Base-by-base conservation (phyloP, 2,797 vertebrate genomes). In the Falco peregrinus region DNA sequence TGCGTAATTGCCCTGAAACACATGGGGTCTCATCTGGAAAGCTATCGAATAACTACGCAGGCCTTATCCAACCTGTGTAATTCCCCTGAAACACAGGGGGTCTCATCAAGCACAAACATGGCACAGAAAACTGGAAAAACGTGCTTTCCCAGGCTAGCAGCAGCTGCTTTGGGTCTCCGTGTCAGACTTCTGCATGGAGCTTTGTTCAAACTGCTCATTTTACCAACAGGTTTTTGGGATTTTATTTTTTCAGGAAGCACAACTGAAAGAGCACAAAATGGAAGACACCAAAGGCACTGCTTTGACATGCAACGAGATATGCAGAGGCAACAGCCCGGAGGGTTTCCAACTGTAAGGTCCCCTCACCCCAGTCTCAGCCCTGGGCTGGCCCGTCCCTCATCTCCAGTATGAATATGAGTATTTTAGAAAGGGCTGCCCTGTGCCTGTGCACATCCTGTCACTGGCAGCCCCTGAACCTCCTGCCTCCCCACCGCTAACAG, bases 191-290 rank as follows among this genome's bases (percentile, higher is more conserved):
- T 57, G 76, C 94, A 67, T 7, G 0, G 31, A 89, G 63, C 75
- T 96, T 93, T 92, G 64, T 4, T 92, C 25, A 64, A 65, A 74
- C 47, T 3, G 33, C 63, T 69, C 47, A 21, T 82, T 94, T 89
- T 43, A 84, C 37, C 76, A 71, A 21, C 12, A 31, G 35, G 2
- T 57, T 76, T 81, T 18, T 4, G 1, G 50, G 17, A 15, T 1
- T 59, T 83, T 54, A 25, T 12, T 61, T 81, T 70, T 80, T 43
- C 39, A 84, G 48, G 81, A 75, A 64, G 19, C 63, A 41, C 37
- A 50, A 8, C 0, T 11, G 57, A 48, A 78, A 60, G 65, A 60
- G 18, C 43, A 10, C 0, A 0, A 84, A 84, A 59, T 31, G 59
- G 39, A 92, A 28, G 48, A 22, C 43, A 67, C 47, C 53, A 74